These are phyloP conservation scores for Papilio polyxenes DNA, from an alignment of 1,140 invertebrate species.

Conservation along the genomic window DNA sequence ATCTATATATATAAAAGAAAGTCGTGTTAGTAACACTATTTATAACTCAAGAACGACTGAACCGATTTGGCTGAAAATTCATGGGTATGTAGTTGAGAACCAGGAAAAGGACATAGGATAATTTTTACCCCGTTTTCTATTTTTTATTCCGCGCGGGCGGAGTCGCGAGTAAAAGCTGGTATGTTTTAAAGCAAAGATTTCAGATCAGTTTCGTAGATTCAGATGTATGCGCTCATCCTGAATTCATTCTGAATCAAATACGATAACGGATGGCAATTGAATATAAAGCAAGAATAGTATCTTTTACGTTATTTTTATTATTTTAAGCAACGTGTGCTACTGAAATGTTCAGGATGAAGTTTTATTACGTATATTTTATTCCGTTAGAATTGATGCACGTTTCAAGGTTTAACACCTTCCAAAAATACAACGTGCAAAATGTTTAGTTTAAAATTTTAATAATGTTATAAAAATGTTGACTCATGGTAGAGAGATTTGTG, in stretches of 20 bases:
- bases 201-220: background rate
- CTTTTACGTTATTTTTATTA: constrained; percentile 33
- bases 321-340: constrained; percentile 17
- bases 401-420: constrained; percentile 8
- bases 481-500: background rate
- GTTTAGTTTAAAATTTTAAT: constrained; percentile 13
- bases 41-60: too few relatives aligned
- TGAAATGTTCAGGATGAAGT: constrained; percentile 25
- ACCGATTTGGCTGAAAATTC: too few relatives aligned
- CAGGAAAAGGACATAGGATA: too few relatives aligned
- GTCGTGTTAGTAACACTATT: too few relatives aligned
- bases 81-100: too few relatives aligned
- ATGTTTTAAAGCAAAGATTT: background rate
- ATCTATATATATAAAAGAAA: too few relatives aligned
- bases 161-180: too few relatives aligned
- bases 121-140: too few relatives aligned
- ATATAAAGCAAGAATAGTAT: constrained; percentile 18
- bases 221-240: background rate
- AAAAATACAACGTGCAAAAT: constrained; percentile 9
- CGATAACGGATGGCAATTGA: background rate
- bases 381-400: constrained; percentile 26
- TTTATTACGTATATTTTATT: constrained; percentile 27
- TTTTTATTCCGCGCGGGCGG: too few relatives aligned
- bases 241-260: background rate
- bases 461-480: constrained; percentile 18